phyloP scores from a whole-genome alignment of 2,113 vertebrate species.

The Hiodon tergisus region DNA sequence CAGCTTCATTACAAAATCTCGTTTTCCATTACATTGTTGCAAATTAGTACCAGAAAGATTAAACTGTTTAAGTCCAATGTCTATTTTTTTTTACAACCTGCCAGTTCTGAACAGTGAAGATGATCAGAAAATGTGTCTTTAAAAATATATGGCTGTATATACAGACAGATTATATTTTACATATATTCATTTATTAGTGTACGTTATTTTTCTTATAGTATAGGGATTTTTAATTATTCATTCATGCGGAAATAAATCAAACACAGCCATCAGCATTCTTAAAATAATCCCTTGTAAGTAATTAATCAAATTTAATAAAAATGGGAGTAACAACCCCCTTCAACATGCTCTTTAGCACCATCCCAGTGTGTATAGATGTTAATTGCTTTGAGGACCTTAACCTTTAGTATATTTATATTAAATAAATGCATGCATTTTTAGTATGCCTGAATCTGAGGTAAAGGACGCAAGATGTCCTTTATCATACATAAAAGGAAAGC shows the following conservation, averaged over 20 bases:
- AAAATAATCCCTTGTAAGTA: slow-evolving; percentile 28
- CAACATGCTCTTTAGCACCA: slow-evolving; percentile 19
- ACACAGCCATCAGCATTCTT: slow-evolving; percentile 12
- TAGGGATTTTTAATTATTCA: slow-evolving; percentile 26
- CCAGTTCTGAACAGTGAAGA: neutral
- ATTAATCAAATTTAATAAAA: slow-evolving; percentile 34
- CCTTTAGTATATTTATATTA: neutral
- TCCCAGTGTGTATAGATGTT: slow-evolving; percentile 14
- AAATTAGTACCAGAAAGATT: too few relatives aligned
- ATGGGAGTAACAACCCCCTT: slow-evolving; percentile 6
- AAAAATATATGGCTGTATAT: neutral
- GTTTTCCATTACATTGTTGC: too few relatives aligned
- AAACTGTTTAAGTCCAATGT: too few relatives aligned
- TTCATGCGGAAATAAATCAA: slow-evolving; percentile 20
- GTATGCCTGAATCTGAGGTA: neutral
- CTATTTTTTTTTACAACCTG: too few relatives aligned
- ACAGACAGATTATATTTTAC: slow-evolving; percentile 16
- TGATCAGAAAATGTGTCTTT: neutral
- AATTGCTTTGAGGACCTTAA: slow-evolving; percentile 15
- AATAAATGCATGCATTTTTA: too few relatives aligned
- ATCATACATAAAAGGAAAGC: too few relatives aligned
- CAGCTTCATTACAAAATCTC: too few relatives aligned
- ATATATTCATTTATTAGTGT: neutral
- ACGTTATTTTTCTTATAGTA: slow-evolving; percentile 1
- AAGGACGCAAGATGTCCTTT: neutral